phyloP scores from a whole-genome alignment of 2,888 invertebrate genomes.

The Arrhopalites spinosus region DNA sequence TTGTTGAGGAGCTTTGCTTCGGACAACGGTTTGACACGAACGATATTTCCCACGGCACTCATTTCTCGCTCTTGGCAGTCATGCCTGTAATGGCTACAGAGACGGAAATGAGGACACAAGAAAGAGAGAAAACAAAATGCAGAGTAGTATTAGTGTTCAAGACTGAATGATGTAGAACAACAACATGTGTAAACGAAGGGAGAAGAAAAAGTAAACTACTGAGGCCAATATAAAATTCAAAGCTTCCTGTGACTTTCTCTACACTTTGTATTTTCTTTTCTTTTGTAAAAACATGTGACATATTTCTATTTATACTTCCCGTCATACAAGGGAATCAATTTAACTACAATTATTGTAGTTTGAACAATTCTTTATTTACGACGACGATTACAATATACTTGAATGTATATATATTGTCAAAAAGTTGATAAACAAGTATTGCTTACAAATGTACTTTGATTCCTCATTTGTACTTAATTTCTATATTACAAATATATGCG shows the following conservation, averaged over 20 bases:
- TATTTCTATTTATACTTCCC: not conserved
- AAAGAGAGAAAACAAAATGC: not conserved
- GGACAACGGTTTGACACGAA: constrained; percentile 21
- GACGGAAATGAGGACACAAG: not conserved
- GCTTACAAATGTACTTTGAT: too few species aligned
- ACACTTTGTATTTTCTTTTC: not conserved
- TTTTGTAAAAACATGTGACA: not conserved
- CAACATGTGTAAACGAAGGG: not conserved
- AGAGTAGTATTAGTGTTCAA: not conserved
- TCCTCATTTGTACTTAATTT: too few species aligned
- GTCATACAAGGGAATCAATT: not conserved
- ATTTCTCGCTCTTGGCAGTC: constrained; percentile 17
- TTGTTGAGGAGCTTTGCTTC: too few species aligned
- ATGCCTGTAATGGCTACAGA: constrained; percentile 9
- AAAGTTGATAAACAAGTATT: too few species aligned
- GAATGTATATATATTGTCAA: not conserved
- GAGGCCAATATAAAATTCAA: not conserved
- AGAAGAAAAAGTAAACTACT: not conserved
- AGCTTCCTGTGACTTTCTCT: too few species aligned
- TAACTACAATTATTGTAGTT: constrained; percentile 6
- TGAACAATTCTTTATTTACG: not conserved
- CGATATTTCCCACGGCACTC: constrained; percentile 28
- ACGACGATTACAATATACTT: too few species aligned
- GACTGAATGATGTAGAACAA: not conserved
- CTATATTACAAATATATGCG: too few species aligned